Base-by-base conservation (phyloP, 1,140 invertebrate genomes). In the Nasonia giraulti region DNA sequence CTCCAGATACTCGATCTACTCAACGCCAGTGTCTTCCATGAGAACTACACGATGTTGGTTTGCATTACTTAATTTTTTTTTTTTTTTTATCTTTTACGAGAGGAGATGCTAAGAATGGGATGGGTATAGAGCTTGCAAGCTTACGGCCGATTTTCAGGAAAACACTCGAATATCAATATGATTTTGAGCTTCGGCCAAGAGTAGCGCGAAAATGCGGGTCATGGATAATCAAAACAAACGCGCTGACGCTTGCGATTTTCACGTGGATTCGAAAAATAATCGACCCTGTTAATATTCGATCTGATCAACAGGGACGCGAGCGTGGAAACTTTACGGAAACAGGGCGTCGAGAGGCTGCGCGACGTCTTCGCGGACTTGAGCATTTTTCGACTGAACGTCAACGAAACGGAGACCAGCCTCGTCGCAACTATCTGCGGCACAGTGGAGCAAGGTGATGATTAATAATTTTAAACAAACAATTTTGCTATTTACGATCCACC, bases 401-500 rank as follows among this genome's bases (percentile, higher is more conserved):
- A 86, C 0, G 86, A 89, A 82, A 87, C 87, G 14, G 86, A 77
- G 73, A 88, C 87, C 2, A 90, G 87, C 20, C 86, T 90, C 17
- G 69, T 89, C 14, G 91, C 89, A 11, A 91, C 86, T 5, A 74
- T 89, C 6, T 89, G 82, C 37, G 92, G 92, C 17, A 86, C 86
- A 12, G 85, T 88, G 66, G 92, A 93, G 87, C 86, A 89, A 84
- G 92, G 92, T 92, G 73, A 90, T 80, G 5, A 69, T 69, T n/a
- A 71, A 62, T 77, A 73, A 8, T 11, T 44, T 68, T 0, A 44
- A 44, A 5, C 27, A 47, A 6, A 17, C 40, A 33, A 3, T 66
- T 62, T 66, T 12, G 11, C n/a, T 50, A 44, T 44, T 44, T 44
- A 8, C 40, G 7, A 44, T 44, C 27, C 27, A 27, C 11, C 50